A percentile compares a stretch with the other conserved stretches of the same genome.
Evolutionary conservation across 2,797 vertebrate genomes (phyloP).

Genomic region (Coluber constrictor): DNA sequence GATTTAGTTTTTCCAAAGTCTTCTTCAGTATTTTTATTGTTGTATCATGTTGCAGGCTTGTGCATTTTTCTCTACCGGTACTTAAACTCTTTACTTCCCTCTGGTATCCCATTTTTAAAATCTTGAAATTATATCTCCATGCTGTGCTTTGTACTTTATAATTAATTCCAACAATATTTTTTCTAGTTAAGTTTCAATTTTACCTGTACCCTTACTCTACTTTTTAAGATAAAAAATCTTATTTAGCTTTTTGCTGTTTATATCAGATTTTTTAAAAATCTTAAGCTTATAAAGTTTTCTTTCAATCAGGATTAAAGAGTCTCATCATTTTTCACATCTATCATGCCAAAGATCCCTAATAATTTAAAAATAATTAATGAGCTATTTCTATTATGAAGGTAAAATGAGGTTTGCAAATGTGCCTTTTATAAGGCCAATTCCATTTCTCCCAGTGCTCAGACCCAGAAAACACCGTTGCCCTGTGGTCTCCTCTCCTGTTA

Average conservation of each 20-base stretch:
- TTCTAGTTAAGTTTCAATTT: neutral
- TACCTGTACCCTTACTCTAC: neutral
- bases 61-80: too few species aligned
- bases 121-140: neutral
- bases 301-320: neutral
- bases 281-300: neutral
- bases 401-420: neutral
- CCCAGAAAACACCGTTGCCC: neutral
- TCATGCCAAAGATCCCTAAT: neutral
- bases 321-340: neutral
- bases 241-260: neutral
- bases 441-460: neutral
- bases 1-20: too few species aligned
- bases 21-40: too few species aligned
- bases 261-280: neutral
- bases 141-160: neutral
- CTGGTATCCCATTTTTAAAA: neutral
- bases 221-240: neutral
- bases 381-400: neutral
- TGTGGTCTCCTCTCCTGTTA: neutral
- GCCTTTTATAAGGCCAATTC: too few species aligned
- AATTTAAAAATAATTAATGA: neutral
- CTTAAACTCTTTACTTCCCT: neutral
- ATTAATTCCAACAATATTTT: neutral
- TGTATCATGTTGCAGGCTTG: too few species aligned